phyloP scores from a whole-genome alignment of 2,888 invertebrate species.

The Oxycera nigricornis region DNA sequence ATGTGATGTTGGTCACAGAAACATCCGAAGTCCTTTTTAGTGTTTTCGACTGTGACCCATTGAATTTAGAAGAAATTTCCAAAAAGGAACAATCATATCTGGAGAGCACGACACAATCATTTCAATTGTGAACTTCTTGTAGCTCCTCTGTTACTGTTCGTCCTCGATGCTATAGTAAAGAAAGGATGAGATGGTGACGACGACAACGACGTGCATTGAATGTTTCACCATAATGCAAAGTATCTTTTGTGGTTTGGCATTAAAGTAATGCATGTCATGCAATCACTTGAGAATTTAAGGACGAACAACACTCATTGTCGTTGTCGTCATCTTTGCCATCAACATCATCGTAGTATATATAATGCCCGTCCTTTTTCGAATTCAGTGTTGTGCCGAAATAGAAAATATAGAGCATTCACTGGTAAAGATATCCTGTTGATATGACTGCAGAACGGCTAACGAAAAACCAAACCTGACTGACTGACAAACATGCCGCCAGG shows the following conservation, averaged over 20 bases:
- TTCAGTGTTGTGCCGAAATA: neutral
- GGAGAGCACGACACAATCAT: too few species aligned
- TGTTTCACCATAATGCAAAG: neutral
- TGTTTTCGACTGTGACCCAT: neutral
- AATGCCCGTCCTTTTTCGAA: neutral
- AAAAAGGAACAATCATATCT: too few species aligned
- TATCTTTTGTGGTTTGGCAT: conserved; percentile 6
- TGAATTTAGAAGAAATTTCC: neutral
- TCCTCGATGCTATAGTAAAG: too few species aligned
- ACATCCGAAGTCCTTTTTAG: neutral
- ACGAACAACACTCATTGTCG: too few species aligned
- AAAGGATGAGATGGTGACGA: too few species aligned
- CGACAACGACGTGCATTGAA: neutral
- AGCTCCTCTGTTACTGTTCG: too few species aligned
- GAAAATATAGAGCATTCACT: neutral
- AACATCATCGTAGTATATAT: neutral
- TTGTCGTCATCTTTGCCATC: neutral
- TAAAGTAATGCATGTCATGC: conserved; percentile 6
- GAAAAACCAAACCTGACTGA: conserved; percentile 24
- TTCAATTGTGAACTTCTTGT: too few species aligned
- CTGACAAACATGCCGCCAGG: conserved; percentile 4
- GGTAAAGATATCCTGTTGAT: conserved; percentile 17
- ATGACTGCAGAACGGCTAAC: neutral
- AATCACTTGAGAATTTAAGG: conserved; percentile 18
- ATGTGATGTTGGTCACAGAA: neutral